Base-by-base conservation (phyloP, 2,888 invertebrate species). In the Petrolisthes cinctipes region DNA sequence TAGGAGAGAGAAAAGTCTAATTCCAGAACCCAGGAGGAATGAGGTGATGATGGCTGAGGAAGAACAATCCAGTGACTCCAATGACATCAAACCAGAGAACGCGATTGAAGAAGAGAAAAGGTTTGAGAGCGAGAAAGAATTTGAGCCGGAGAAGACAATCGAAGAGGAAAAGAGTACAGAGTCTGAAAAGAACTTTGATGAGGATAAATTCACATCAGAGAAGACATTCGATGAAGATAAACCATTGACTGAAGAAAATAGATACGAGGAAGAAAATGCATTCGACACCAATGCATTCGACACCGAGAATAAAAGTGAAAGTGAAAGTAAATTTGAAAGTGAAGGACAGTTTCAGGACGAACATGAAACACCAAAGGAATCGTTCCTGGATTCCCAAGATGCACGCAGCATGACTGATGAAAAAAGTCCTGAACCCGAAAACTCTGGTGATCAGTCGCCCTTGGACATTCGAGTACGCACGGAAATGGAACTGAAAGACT, bases 401-500 rank as follows among this genome's bases (percentile, higher is more conserved):
- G 83, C 83, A 83, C 51, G 78, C 54, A 61, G 71, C 54, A 17
- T 87, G 53, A 80, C 80, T 23, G 87, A 87, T 14, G 83, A 83
- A 54, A 83, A 79, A 54, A 87, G 83, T 53, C 61, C 83, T 20
- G 87, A 87, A 23, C 54, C 80, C 5, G 87, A 87, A 9, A 37
- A 23, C 53, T 79, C 20, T 20, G 20, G 37, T 53, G 80, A 87
- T 11, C 87, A 80, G 61, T 51, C 83, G 2, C 89, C 89, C 14
- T 14, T 89, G 11, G 89, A 89, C 66, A 89, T 89, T 68, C 73
- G 89, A 23, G 82, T 89, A 20, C 75, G 85, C 23, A 82, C 85
- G 6, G 89, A 90, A 51, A 78, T 80, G 14, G 90, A 90, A 76
- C 84, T 86, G 23, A 86, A 90, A 71, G 89, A 86, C 73, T 73